Percentiles rank a stretch among this genome's conserved stretches.
Conservation (phyloP, 2,113 vertebrate species). For the Felis catus region DNA sequence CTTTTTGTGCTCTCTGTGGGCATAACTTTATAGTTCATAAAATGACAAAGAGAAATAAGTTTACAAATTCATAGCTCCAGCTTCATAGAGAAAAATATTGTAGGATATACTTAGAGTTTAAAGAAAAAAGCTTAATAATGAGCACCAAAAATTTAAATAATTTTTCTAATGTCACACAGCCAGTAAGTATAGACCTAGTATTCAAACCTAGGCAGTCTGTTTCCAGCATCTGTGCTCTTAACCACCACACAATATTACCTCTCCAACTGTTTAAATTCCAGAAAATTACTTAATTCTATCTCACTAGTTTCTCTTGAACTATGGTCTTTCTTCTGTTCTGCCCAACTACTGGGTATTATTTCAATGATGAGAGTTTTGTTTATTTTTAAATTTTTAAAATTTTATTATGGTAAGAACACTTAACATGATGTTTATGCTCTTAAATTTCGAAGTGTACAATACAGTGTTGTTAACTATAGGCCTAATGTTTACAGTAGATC, state of each 20-base stretch:
- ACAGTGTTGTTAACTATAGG: neutral
- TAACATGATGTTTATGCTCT: neutral
- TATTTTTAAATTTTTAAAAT: neutral
- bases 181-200: neutral
- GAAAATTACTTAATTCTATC: neutral
- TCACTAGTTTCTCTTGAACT: neutral
- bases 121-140: neutral
- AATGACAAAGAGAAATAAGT: neutral
- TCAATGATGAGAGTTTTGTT: neutral
- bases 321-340: neutral
- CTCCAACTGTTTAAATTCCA: neutral
- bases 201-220: neutral
- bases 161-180: neutral
- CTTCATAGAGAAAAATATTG: neutral
- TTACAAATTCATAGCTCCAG: neutral
- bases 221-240: neutral
- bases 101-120: neutral
- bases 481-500: neutral
- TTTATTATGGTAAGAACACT: neutral
- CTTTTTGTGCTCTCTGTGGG: neutral
- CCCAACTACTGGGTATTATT: neutral
- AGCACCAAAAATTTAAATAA: neutral
- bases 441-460: neutral
- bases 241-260: neutral
- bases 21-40: neutral